These are phyloP conservation scores for Ridgeia piscesae DNA, from an alignment of 1,140 invertebrate species.

Conservation along the genomic window DNA sequence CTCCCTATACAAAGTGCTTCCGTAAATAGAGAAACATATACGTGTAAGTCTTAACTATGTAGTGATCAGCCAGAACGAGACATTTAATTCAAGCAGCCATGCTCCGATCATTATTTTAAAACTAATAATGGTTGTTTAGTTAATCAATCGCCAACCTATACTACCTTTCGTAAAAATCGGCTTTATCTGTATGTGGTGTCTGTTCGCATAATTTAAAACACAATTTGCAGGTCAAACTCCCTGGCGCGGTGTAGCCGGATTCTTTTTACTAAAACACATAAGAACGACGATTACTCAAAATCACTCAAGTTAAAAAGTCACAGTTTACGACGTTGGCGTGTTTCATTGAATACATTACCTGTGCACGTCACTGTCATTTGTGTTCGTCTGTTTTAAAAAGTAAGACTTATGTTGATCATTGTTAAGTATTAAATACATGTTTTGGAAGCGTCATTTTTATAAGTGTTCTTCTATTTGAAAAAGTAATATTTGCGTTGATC, in stretches of 20 bases:
- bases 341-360: neutral
- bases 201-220: neutral
- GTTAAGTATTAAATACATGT: too few species aligned
- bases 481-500: too few species aligned
- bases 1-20: neutral
- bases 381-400: neutral
- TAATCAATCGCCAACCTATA: neutral
- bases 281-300: neutral
- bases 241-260: neutral
- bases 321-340: neutral
- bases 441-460: too few species aligned
- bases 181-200: neutral
- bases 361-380: neutral
- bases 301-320: neutral
- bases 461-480: too few species aligned
- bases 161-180: neutral
- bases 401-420: neutral
- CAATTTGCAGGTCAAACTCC: neutral
- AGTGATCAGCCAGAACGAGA: neutral
- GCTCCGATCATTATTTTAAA: neutral
- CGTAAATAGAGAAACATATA: too few species aligned
- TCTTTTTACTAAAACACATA: neutral
- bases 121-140: neutral
- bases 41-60: neutral
- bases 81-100: neutral